Evolutionary conservation across 2,797 vertebrate species (phyloP), one percentile per base, ranked within the genome.

Genomic region (Simalia tracyae): DNA sequence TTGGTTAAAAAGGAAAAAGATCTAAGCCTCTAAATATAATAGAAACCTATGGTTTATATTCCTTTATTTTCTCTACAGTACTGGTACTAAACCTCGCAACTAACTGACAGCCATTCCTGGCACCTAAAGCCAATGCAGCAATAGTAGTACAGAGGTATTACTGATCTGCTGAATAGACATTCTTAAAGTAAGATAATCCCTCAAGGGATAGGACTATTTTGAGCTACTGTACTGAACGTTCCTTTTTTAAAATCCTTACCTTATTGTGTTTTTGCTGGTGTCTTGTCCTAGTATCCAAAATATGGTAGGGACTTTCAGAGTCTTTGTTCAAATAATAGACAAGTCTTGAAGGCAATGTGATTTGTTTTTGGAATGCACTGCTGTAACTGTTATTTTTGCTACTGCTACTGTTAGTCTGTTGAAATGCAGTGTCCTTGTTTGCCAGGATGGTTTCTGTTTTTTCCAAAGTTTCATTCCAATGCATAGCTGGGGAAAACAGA

Each of bases 241-340:
- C 91, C 46, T 89, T 95, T 94, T 87, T 94, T 64, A 50, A 76
- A 36, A 92, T 31, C 15, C 97, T 96, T 97, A 99, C 99, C 98
- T 99, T 98, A 94, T 98, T 97, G 14, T 98, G 98, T 92, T 97
- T 96, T 93, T 98, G 98, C 97, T 99, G 98, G 97, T 98, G 98
- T 96, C 98, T 98, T 95, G 98, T 96, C 94, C 96, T 98, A 61
- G 99, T 99, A 97, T 99, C 98, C 97, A 99, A 98, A 97, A 99
- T 97, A 97, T 99, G 98, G 94, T 98, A 99, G 95, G 99, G 98
- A 92, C 98, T 99, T 97, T 99, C 99, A 0, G 97, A 98, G 96
- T 99, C 98, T 96, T 98, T 98, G 91, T 99, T 99, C 94, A 99
- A 98, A 96, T 99, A 99, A 98, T 99, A 99, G 93, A 99, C 97